Evolutionary conservation across 2,797 vertebrate species (phyloP).

Genomic region (Scyliorhinus canicula): DNA sequence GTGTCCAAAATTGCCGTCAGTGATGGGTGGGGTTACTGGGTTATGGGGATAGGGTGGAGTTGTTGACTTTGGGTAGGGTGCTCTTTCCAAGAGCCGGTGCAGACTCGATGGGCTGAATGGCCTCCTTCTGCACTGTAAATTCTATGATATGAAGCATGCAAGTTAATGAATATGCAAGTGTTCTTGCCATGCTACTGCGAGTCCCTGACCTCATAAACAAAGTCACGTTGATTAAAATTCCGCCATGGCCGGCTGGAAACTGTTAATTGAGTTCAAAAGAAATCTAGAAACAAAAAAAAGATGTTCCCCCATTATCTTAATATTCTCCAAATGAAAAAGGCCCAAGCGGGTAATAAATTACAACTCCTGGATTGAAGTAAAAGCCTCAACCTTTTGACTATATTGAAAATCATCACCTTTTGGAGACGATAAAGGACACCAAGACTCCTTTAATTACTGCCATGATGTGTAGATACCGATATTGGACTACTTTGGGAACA

Average conservation of each 20-base stretch:
- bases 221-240: not conserved
- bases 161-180: not conserved
- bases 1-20: too few species aligned
- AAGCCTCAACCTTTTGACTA: not conserved
- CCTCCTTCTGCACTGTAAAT: too few species aligned
- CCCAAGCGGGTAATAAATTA: not conserved
- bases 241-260: not conserved
- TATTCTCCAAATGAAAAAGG: not conserved
- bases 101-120: too few species aligned
- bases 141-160: not conserved
- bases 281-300: not conserved
- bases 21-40: too few species aligned
- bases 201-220: not conserved
- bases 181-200: not conserved
- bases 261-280: not conserved
- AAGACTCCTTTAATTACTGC: too few species aligned
- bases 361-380: not conserved
- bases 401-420: not conserved
- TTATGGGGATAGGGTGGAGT: too few species aligned
- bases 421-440: not conserved
- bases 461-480: too few species aligned
- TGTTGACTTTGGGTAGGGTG: too few species aligned
- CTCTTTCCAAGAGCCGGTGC: too few species aligned
- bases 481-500: too few species aligned
- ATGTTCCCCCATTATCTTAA: not conserved